Percentiles rank a stretch among this genome's conserved stretches.
These are phyloP conservation scores for Paracentrotus lividus DNA, from an alignment of 53 echinoderm and acorn worm genomes.

Conservation along the genomic window DNA sequence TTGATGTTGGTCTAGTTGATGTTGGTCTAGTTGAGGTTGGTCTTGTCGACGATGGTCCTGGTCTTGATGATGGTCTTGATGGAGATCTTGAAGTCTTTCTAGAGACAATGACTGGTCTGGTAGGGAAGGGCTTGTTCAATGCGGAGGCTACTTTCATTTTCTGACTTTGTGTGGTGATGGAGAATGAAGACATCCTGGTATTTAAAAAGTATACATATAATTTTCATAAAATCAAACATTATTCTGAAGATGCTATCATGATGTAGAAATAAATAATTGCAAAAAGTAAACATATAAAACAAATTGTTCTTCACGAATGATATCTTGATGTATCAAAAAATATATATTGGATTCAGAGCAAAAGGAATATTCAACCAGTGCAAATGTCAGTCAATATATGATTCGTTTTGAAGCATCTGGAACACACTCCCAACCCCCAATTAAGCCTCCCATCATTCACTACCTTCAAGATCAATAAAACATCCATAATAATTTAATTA, in stretches of 20 bases:
- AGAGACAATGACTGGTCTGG: conserved; percentile 44
- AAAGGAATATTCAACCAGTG: no score
- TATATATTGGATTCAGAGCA: no score
- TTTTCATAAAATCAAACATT: neutral
- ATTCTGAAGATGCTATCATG: neutral
- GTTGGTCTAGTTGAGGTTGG: conserved; percentile 1
- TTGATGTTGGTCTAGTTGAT: neutral
- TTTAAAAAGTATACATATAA: neutral
- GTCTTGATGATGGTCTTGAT: conserved; percentile 22
- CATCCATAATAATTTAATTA: no score
- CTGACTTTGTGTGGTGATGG: conserved; percentile 13
- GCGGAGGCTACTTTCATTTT: conserved; percentile 3
- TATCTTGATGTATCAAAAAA: no score
- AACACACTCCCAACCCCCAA: no score
- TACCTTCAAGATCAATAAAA: no score
- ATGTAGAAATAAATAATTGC: no score
- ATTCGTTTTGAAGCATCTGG: no score
- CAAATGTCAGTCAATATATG: no score
- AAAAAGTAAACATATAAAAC: no score
- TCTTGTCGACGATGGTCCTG: neutral
- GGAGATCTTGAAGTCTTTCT: conserved; percentile 35
- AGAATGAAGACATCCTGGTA: conserved; percentile 38
- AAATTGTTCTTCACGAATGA: no score
- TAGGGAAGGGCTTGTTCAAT: conserved; percentile 27
- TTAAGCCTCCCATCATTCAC: no score